phyloP scores from a whole-genome alignment of 1,140 invertebrate species.

The Alviniconcha marisindica region DNA sequence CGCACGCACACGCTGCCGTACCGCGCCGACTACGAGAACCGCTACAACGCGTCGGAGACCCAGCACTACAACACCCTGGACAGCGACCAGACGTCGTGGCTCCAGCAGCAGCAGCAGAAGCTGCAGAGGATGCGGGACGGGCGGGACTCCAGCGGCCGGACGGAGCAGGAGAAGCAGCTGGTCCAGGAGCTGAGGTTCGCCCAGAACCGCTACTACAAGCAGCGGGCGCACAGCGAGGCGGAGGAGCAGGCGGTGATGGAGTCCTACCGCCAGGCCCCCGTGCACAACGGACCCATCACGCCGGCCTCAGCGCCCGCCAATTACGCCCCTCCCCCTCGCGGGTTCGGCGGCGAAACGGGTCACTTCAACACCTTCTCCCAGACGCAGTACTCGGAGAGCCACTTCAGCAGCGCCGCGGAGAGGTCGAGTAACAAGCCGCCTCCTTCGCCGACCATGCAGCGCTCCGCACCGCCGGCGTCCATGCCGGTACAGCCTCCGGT shows the following conservation, averaged over 20 bases:
- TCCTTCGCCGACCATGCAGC: slow-evolving; percentile 62
- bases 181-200: slow-evolving; percentile 72
- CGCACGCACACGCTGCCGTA: slow-evolving; percentile 61
- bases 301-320: slow-evolving; percentile 30
- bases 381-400: slow-evolving; percentile 43
- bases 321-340: slow-evolving; percentile 44
- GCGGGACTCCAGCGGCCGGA: slow-evolving; percentile 57
- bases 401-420: slow-evolving; percentile 33
- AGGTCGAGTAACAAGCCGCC: slow-evolving; percentile 68
- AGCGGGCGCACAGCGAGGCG: slow-evolving; percentile 63
- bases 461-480: slow-evolving; percentile 78
- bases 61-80: slow-evolving; percentile 56
- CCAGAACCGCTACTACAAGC: slow-evolving; percentile 71
- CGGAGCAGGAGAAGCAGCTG: slow-evolving; percentile 71
- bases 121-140: slow-evolving; percentile 68
- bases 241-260: slow-evolving; percentile 64
- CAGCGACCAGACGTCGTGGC: slow-evolving; percentile 69
- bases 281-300: slow-evolving; percentile 63
- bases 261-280: slow-evolving; percentile 50
- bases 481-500: slow-evolving; percentile 77
- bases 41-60: slow-evolving; percentile 47
- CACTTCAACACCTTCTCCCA: slow-evolving; percentile 46
- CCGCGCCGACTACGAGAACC: slow-evolving; percentile 68
- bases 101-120: slow-evolving; percentile 76
- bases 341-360: slow-evolving; percentile 19